Percentiles rank a stretch among this genome's conserved stretches.
phyloP scores from a whole-genome alignment of 2,888 invertebrate species.

The Caenorhabditis zanzibari region DNA sequence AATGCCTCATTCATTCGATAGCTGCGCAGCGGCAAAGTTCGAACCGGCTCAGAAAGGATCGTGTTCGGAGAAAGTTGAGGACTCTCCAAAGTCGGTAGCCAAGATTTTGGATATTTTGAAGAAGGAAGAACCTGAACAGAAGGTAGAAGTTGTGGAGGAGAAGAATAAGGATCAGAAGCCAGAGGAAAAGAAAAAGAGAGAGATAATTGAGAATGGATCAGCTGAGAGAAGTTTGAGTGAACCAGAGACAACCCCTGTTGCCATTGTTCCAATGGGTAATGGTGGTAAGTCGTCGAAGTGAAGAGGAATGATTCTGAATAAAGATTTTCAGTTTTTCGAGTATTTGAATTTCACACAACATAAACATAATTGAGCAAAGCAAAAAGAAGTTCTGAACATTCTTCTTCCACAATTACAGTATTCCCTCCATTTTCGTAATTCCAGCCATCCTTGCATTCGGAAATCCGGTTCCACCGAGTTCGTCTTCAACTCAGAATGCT shows the following conservation, averaged over 20 bases:
- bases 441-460: constrained; percentile 1
- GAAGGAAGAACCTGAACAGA: neutral
- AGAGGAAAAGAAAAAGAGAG: neutral
- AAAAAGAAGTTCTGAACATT: neutral
- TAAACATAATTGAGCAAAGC: neutral
- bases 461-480: neutral
- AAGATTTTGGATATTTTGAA: neutral
- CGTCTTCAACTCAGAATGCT: neutral
- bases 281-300: constrained; percentile 1
- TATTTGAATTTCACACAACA: neutral
- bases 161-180: neutral
- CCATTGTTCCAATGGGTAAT: neutral
- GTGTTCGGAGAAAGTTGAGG: neutral
- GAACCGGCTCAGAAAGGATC: constrained; percentile 19
- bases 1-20: constrained; percentile 37
- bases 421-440: neutral
- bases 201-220: constrained; percentile 1
- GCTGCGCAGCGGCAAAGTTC: neutral
- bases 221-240: constrained; percentile 9
- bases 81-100: neutral
- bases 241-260: neutral
- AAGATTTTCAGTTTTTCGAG: neutral
- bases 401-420: neutral
- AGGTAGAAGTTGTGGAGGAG: neutral
- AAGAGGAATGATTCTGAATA: neutral